Base-by-base conservation (phyloP, 1,140 invertebrate genomes). In the Globodera rostochiensis region DNA sequence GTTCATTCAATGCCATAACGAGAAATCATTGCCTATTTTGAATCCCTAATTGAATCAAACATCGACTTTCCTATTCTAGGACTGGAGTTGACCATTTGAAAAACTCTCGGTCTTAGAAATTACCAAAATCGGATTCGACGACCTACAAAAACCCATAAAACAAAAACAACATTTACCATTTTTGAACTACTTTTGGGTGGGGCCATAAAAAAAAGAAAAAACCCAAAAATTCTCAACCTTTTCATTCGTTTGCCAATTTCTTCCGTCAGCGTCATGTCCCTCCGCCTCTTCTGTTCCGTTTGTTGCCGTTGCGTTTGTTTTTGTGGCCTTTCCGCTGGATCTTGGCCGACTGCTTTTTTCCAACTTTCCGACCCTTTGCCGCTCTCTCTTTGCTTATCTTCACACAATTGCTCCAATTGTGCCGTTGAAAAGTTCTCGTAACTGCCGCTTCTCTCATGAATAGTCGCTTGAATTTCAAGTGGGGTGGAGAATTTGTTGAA, bases 401-500 rank as follows among this genome's bases (percentile, higher is more conserved):
- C 69, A n/a, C 46, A 15, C 9, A 70, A 25, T 70, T 70, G 67
- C 67, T 70, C 9, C 46, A 45, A 47, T 47, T 71, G 69, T 45
- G 69, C 11, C 21, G 69, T 21, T 19, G 69, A 15, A 19, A 71
- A 71, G 19, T 71, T 71, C 69, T 71, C 69, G 25, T 71, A 71
- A n/a, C 69, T 71, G 2, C 25, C 69, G 69, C 69, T 71, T 47
- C 25, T 9, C 69, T 71, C 69, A 21, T 71, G 69, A 71, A 71
- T 71, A 11, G 69, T 71, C 4, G 21, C 13, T 64, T 64, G 57
- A 64, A 15, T 6, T 19, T 15, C 57, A 64, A 64, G 19, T 71
- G 69, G 69, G 9, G 69, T 25, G 9, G 69, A 71, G 69, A 71
- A 71, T 36, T 71, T 71, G n/a, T 19, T n/a, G 46, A 36, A 36